phyloP scores from a whole-genome alignment of 2,113 vertebrate species.

The Elephas maximus region DNA sequence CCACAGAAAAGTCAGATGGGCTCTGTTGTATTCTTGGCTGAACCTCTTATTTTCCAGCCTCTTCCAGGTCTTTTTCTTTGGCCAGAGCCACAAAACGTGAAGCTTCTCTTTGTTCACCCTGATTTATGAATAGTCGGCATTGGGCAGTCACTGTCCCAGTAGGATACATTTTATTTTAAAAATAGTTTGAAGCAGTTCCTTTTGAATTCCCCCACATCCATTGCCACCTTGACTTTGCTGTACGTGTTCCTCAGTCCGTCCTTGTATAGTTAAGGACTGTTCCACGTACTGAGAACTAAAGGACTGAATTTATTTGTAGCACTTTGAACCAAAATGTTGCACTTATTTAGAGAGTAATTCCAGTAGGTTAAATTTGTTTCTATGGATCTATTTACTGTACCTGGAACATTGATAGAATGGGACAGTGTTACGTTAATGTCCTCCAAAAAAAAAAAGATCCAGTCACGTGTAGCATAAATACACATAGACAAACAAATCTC shows the following conservation, averaged over 20 bases:
- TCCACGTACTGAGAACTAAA: conserved; percentile 19
- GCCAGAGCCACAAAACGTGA: conserved; percentile 40
- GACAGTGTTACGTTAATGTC: conserved; percentile 29
- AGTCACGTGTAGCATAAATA: conserved; percentile 34
- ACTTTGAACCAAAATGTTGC: conserved; percentile 64
- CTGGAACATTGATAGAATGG: conserved; percentile 32
- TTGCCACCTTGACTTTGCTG: conserved; percentile 48
- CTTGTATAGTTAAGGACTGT: not conserved
- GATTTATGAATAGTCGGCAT: conserved; percentile 72
- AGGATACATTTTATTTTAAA: conserved; percentile 78
- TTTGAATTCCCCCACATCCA: conserved; percentile 62
- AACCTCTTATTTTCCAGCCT: not conserved
- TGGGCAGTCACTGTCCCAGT: conserved; percentile 57
- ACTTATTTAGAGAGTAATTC: conserved; percentile 75
- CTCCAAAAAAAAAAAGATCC: not conserved
- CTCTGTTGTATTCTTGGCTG: not conserved
- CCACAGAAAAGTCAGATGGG: not conserved
- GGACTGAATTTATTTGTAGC: conserved; percentile 52
- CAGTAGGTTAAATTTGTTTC: conserved; percentile 69
- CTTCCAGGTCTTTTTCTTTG: conserved; percentile 64
- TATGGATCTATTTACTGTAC: conserved; percentile 52
- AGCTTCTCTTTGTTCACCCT: conserved; percentile 64
- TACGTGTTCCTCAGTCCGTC: not conserved
- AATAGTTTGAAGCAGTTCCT: conserved; percentile 74
- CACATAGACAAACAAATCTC: not conserved